Conservation (phyloP, 2,797 vertebrate species). For the Hylomyscus alleni region DNA sequence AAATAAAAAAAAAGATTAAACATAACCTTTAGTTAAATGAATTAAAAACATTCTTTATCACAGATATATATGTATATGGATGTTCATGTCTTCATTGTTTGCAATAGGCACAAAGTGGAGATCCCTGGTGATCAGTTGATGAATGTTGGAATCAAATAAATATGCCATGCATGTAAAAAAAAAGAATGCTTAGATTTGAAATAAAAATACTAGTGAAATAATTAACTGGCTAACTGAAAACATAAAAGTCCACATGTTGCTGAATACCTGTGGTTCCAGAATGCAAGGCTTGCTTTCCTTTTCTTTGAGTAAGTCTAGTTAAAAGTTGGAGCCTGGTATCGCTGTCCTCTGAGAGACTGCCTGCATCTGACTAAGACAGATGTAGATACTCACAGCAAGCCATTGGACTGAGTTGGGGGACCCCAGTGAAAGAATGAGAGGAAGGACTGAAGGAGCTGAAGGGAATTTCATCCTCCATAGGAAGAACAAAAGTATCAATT, state of each 20-base stretch:
- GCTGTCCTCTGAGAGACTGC: too few relatives aligned
- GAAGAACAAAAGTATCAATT: neutral
- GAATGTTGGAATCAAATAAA: neutral
- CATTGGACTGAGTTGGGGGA: neutral
- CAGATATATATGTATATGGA: neutral
- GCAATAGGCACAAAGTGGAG: neutral
- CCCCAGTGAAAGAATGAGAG: neutral
- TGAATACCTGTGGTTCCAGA: neutral
- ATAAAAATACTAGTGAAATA: too few relatives aligned
- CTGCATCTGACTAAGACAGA: neutral
- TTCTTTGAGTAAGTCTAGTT: neutral
- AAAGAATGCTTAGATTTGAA: too few relatives aligned
- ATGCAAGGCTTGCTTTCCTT: neutral
- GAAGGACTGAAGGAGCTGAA: neutral
- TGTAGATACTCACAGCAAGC: neutral
- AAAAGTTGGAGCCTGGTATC: neutral
- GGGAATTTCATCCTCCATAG: neutral
- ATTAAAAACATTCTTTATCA: neutral
- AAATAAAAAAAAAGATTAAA: constrained; percentile 21
- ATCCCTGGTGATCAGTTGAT: neutral
- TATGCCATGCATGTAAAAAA: neutral
- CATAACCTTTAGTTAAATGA: neutral
- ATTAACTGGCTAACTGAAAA: neutral
- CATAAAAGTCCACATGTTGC: neutral
- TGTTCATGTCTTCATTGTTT: neutral